Percentiles rank a stretch among this genome's conserved stretches.
Evolutionary conservation across 1,140 invertebrate genomes (phyloP).

Genomic region (Heliothis subflexa): DNA sequence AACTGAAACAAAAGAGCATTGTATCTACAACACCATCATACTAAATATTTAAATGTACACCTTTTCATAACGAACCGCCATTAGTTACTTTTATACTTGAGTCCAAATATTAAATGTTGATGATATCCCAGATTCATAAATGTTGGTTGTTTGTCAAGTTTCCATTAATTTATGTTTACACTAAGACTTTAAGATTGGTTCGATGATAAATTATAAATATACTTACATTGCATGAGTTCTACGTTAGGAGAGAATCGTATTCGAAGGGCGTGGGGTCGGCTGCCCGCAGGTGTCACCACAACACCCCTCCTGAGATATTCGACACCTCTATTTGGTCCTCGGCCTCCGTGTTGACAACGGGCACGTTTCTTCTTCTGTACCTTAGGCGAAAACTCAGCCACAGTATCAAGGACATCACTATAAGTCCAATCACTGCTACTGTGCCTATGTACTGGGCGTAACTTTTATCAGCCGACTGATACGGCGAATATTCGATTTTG

Average conservation of each 20-base stretch:
- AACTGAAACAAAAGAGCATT: slow-evolving; percentile 69
- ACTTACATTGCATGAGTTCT: slow-evolving; percentile 76
- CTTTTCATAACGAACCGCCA: background rate
- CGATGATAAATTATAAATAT: slow-evolving; percentile 4
- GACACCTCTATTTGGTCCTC: slow-evolving; percentile 90
- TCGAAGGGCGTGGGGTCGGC: slow-evolving; percentile 86
- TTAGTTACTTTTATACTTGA: slow-evolving; percentile 12
- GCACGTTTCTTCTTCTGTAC: slow-evolving; percentile 77
- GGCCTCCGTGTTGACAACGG: slow-evolving; percentile 72
- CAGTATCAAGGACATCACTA: slow-evolving; percentile 78
- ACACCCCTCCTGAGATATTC: slow-evolving; percentile 89
- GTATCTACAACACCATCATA: slow-evolving; percentile 38
- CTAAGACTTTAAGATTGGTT: background rate
- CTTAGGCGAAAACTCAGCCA: slow-evolving; percentile 81
- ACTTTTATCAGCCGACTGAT: slow-evolving; percentile 63
- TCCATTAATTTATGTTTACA: slow-evolving; percentile 14
- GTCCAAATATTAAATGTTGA: slow-evolving; percentile 11
- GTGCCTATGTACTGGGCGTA: slow-evolving; percentile 77
- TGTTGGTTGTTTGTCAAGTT: background rate
- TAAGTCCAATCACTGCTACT: slow-evolving; percentile 66
- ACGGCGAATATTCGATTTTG: slow-evolving; percentile 78
- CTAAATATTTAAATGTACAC: background rate
- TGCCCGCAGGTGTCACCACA: slow-evolving; percentile 89
- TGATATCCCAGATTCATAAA: background rate
- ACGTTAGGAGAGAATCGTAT: slow-evolving; percentile 87